These are phyloP conservation scores for Numenius arquata DNA, from an alignment of 2,113 vertebrate species.

Conservation along the genomic window DNA sequence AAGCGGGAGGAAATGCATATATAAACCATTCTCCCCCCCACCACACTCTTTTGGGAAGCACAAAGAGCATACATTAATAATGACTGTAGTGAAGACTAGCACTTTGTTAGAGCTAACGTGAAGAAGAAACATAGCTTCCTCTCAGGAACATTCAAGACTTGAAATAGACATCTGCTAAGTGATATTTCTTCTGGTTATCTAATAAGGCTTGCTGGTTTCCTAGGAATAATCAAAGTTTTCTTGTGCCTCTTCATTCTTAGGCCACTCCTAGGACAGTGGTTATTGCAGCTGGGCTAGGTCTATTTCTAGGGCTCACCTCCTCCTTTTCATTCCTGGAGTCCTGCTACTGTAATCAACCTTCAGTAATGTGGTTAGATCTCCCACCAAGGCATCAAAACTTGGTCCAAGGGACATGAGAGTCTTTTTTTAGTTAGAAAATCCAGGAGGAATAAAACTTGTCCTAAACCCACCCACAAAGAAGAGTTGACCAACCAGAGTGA, in stretches of 20 bases:
- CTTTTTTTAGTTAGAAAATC: background rate
- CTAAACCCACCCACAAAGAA: background rate
- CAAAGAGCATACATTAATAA: background rate
- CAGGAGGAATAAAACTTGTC: background rate
- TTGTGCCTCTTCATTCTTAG: background rate
- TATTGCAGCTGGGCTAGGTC: background rate
- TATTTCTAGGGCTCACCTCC: background rate
- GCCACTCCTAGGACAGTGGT: background rate
- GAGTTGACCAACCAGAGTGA: background rate
- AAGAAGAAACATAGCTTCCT: background rate
- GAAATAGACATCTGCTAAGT: background rate
- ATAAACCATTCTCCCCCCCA: background rate
- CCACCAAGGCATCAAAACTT: background rate
- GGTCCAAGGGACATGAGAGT: background rate
- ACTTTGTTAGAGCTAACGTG: background rate
- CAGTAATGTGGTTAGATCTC: background rate
- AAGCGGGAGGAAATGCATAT: background rate
- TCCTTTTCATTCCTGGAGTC: background rate
- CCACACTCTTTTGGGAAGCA: background rate
- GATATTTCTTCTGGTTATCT: background rate
- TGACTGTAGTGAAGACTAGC: background rate
- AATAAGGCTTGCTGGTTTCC: background rate
- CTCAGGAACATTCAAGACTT: background rate
- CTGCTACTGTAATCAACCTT: background rate
- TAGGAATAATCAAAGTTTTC: background rate